Evolutionary conservation across 1,140 invertebrate species (phyloP), one percentile per base, ranked within the genome.

Genomic region (Drosophila albomicans): DNA sequence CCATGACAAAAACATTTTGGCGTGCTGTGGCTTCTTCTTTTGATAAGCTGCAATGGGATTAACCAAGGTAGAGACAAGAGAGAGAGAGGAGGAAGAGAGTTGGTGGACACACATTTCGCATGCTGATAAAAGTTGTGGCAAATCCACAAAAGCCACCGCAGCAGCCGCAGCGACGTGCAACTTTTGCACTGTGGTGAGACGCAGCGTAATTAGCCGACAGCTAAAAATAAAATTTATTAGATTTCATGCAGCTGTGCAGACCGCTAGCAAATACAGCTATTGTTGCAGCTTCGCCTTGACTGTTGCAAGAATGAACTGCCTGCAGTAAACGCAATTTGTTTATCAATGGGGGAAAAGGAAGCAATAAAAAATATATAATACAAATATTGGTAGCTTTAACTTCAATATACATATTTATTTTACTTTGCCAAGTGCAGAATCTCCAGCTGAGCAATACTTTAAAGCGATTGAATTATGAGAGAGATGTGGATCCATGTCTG

Each of bases 171-270:
- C 49, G 41, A 30, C 73, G 46, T 78, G 74, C 74, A 82, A 71
- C 75, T 64, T 82, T 82, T 69, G 56, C 54, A 13, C 46, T 52
- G 63, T 43, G 54, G 63, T 70, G 15, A 62, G 15, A 38, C 28
- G 16, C 48, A 64, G 62, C 54, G 72, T 75, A 85, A 86, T 86
- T 86, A 85, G 82, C 75, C 51, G 65, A 62, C 62, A 81, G 81
- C 82, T 85, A 81, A 81, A 85, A 82, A 86, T 85, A 81, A 75
- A 81, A 85, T 81, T 85, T 85, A 85, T 85, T 85, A 72, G 82
- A 54, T 75, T 78, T 62, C 57, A 65, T 70, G 69, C 75, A 63
- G 73, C 61, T 62, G 81, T 72, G 81, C 66, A 64, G 48, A 65
- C 16, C 30, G 65, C 65, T 25, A 13, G 35, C n/a, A 11, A 4